phyloP scores from a whole-genome alignment of 2,113 vertebrate species.

The Neofelis nebulosa region DNA sequence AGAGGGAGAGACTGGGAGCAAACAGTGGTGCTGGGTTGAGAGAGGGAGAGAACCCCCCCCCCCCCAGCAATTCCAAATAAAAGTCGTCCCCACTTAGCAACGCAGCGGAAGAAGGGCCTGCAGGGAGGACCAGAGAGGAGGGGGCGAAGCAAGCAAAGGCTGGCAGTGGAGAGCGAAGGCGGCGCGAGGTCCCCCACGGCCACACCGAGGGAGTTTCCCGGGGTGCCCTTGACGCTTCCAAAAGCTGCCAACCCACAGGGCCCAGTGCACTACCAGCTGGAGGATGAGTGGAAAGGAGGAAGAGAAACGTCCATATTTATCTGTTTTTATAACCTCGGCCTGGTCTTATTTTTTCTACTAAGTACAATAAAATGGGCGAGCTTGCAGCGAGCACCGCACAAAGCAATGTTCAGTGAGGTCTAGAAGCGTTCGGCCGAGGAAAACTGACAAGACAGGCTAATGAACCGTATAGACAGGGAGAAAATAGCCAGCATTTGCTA shows the following conservation, averaged over 20 bases:
- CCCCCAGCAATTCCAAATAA: slow-evolving; percentile 48
- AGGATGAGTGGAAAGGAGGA: slow-evolving; percentile 67
- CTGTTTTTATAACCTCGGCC: slow-evolving; percentile 79
- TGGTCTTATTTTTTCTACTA: slow-evolving; percentile 79
- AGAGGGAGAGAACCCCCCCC: not conserved
- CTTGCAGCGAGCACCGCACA: slow-evolving; percentile 86
- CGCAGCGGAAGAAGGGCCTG: not conserved
- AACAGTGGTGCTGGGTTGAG: not conserved
- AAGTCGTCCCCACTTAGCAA: slow-evolving; percentile 62
- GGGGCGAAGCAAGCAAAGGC: not conserved
- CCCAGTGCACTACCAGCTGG: slow-evolving; percentile 63
- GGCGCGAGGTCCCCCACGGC: not conserved
- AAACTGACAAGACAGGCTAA: slow-evolving; percentile 95
- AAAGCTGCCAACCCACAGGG: slow-evolving; percentile 60
- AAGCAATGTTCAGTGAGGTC: slow-evolving; percentile 96
- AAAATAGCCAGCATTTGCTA: slow-evolving; percentile 91
- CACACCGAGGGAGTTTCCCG: not conserved
- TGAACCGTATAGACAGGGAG: slow-evolving; percentile 93
- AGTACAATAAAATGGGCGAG: slow-evolving; percentile 85
- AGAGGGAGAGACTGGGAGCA: not conserved
- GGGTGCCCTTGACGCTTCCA: slow-evolving; percentile 22
- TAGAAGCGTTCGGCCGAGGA: slow-evolving; percentile 92
- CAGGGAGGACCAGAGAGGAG: not conserved
- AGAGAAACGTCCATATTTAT: slow-evolving; percentile 76
- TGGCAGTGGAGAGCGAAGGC: not conserved